Conservation (phyloP, 2,113 vertebrate genomes). For the Bucco capensis region DNA sequence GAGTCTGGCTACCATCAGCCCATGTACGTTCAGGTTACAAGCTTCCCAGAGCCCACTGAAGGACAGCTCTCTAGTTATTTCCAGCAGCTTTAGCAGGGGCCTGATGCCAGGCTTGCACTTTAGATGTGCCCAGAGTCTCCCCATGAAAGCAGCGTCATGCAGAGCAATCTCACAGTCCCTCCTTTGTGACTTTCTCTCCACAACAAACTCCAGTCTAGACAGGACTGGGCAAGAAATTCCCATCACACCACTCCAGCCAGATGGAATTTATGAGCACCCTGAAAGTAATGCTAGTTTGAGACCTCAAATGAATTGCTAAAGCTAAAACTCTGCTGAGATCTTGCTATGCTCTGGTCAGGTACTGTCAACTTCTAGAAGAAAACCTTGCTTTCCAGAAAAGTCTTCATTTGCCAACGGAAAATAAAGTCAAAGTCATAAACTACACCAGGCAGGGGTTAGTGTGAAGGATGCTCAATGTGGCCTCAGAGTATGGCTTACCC, state of each 20-base stretch:
- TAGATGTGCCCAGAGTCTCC: background rate
- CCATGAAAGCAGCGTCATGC: background rate
- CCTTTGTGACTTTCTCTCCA: constrained; percentile 27
- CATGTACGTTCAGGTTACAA: background rate
- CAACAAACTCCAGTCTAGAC: constrained; percentile 60
- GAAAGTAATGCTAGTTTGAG: constrained; percentile 18
- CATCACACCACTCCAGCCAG: constrained; percentile 14
- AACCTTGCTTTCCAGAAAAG: constrained; percentile 47
- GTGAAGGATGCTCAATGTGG: background rate
- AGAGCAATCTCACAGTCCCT: background rate
- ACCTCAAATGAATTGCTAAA: constrained; percentile 31
- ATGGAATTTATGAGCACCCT: constrained; percentile 59
- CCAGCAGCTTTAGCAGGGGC: background rate
- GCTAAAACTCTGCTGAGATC: constrained; percentile 2
- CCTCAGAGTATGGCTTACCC: background rate
- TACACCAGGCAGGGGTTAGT: background rate
- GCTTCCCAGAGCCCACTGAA: constrained; percentile 36
- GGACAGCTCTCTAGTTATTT: constrained; percentile 50
- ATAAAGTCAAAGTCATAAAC: constrained; percentile 45
- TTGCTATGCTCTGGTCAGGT: background rate
- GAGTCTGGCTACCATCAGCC: constrained; percentile 28
- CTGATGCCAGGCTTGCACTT: background rate
- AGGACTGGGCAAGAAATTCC: constrained; percentile 47
- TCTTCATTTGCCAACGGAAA: constrained; percentile 52
- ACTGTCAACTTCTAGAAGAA: constrained; percentile 50